Evolutionary conservation across 2,888 invertebrate species (phyloP), one percentile per base, ranked within the genome.

Genomic region (Rosalia funebris): DNA sequence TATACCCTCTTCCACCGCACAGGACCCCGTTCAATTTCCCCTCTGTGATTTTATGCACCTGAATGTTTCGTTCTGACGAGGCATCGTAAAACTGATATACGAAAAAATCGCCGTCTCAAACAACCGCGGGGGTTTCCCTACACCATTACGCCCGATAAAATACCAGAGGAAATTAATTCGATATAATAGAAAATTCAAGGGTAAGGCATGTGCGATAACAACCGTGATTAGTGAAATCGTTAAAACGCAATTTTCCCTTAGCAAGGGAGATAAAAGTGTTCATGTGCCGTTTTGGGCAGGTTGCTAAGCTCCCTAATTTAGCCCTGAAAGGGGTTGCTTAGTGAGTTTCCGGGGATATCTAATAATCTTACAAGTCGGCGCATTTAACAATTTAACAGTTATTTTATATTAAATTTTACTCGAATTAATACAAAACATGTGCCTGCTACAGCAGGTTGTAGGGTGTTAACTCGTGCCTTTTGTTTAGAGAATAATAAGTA

Each of bases 161-260:
- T 50, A 39, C 25, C 42, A 17, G 17, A 37, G 56, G 47, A 46
- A 56, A 46, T 56, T 46, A 46, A 46, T 46, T 46, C 46, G 16
- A 16, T 20, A 36, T 56, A 56, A 56, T 46, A 56, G 56, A 56
- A 46, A 46, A 55, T 36, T 55, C 56, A 47, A 46, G 46, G 46
- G 46, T 56, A 39, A 25, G 41, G 47, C 25, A 46, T 20, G 39
- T 17, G 44, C 44, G 54, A 54, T 54, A 54, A 54, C 42, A 20
- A 34, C 39, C 37, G 39, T 56, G 56, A 56, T 56, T 56, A 56
- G 56, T 41, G 44, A 25, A 45, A 46, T 55, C 55, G 37, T 55
- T 55, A 55, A 36, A 44, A 37, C 37, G 55, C 32, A 34, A 36
- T 55, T 55, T 55, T 42, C 32, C 17, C 41, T 36, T 36, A 34